Conservation (phyloP, 2,797 vertebrate genomes). For the Coranthus polyacanthus region DNA sequence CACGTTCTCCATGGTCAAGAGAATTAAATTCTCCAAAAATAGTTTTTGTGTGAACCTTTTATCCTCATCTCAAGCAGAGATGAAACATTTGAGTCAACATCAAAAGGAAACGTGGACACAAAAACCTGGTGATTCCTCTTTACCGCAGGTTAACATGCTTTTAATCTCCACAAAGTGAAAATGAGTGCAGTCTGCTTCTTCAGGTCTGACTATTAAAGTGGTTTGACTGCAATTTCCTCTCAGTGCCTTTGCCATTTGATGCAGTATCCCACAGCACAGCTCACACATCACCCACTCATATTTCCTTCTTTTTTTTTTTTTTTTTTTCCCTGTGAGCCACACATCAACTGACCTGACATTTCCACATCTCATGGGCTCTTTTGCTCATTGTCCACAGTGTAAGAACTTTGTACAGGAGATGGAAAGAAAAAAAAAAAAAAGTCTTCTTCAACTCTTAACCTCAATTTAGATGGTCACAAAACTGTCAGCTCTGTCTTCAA, state of each 20-base stretch:
- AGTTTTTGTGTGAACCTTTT: not conserved
- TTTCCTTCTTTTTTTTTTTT: not conserved
- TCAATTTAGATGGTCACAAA: no score
- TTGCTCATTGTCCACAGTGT: conserved; percentile 2
- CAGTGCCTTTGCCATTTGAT: conserved; percentile 33
- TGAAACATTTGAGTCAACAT: not conserved
- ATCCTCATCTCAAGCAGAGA: not conserved
- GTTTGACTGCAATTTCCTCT: conserved; percentile 16
- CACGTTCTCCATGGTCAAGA: not conserved
- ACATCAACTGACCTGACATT: conserved; percentile 52
- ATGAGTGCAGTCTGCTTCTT: not conserved
- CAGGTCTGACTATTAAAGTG: conserved; percentile 1
- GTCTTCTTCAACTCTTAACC: conserved; percentile 1
- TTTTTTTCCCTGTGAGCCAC: conserved; percentile 24
- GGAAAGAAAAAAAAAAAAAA: not conserved
- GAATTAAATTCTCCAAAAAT: not conserved
- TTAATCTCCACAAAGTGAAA: not conserved
- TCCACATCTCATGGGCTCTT: conserved; percentile 40
- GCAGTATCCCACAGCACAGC: conserved; percentile 31
- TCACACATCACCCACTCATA: conserved; percentile 38
- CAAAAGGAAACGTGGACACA: not conserved
- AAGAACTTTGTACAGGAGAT: not conserved
- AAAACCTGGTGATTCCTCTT: not conserved
- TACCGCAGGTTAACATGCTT: not conserved
- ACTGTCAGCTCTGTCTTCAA: no score